phyloP scores from a whole-genome alignment of 2,888 invertebrate genomes.

The Lordiphosa andalusiaca region DNA sequence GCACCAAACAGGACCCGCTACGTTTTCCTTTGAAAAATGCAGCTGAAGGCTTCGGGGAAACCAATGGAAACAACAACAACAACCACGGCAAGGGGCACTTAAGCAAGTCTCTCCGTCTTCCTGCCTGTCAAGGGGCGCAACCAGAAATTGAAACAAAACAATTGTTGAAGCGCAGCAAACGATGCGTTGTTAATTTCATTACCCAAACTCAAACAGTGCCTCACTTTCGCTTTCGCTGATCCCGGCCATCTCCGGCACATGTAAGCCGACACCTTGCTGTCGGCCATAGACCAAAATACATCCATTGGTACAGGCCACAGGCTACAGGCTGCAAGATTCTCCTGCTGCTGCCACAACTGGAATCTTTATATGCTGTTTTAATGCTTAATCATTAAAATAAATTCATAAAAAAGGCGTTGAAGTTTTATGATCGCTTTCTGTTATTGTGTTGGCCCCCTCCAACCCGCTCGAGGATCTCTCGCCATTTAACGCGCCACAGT shows the following conservation, averaged over 20 bases:
- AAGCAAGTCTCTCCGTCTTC: conserved; percentile 21
- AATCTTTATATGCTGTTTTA: conserved; percentile 27
- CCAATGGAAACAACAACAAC: conserved; percentile 24
- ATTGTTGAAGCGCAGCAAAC: conserved; percentile 70
- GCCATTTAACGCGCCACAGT: conserved; percentile 64
- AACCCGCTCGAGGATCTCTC: conserved; percentile 19
- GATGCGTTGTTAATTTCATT: conserved; percentile 76
- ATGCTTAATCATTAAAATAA: conserved; percentile 37
- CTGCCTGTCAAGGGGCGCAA: conserved; percentile 50
- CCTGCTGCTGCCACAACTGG: conserved; percentile 17
- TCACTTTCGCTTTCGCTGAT: conserved; percentile 68
- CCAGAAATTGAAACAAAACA: conserved; percentile 73
- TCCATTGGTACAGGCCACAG: neutral
- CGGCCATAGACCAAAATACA: neutral
- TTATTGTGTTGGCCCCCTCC: conserved; percentile 24
- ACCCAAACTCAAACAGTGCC: conserved; percentile 61
- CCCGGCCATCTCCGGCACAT: conserved; percentile 38
- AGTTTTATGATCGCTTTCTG: conserved; percentile 31
- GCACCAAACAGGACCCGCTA: conserved; percentile 1
- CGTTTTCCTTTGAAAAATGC: conserved; percentile 52
- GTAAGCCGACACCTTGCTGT: conserved; percentile 61
- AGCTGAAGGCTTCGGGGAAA: conserved; percentile 57
- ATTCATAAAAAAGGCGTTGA: conserved; percentile 31
- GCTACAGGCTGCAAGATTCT: conserved; percentile 20
- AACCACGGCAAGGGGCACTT: conserved; percentile 37